Evolutionary conservation across 2,797 vertebrate genomes (phyloP).

Genomic region (Rhabdophis nuchalis): DNA sequence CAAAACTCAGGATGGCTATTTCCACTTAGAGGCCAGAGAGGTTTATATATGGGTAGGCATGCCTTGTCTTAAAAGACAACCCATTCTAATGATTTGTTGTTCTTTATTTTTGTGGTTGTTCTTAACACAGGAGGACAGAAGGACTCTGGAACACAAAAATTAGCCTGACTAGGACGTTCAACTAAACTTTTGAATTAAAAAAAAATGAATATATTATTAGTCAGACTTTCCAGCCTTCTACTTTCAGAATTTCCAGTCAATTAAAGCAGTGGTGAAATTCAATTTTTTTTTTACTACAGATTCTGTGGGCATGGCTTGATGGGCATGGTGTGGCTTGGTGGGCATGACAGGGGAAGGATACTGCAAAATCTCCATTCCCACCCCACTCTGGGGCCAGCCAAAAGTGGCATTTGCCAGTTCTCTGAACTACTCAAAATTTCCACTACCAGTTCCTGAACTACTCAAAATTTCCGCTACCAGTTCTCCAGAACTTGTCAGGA

Average conservation of each 20-base stretch:
- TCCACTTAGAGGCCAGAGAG: background rate
- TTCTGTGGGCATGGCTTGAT: too few species aligned
- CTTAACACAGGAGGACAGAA: accelerated
- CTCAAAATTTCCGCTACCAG: too few species aligned
- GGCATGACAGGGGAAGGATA: too few species aligned
- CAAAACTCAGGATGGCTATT: background rate
- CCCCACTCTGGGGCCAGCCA: too few species aligned
- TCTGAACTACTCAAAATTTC: too few species aligned
- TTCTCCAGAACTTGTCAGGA: too few species aligned
- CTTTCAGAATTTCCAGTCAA: background rate
- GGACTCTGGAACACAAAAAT: background rate
- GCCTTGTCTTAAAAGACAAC: background rate
- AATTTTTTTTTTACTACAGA: too few species aligned
- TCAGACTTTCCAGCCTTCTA: background rate
- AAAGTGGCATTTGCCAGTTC: too few species aligned
- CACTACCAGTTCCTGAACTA: too few species aligned
- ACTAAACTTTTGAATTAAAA: background rate
- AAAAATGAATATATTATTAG: background rate
- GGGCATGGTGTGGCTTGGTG: too few species aligned
- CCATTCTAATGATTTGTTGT: background rate
- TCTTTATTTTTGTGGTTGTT: background rate
- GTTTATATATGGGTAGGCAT: background rate
- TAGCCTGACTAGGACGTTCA: background rate
- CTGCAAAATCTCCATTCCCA: too few species aligned
- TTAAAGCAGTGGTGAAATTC: background rate